These are phyloP conservation scores for Galerucella pusilla DNA, from an alignment of 2,888 invertebrate species.

Conservation along the genomic window DNA sequence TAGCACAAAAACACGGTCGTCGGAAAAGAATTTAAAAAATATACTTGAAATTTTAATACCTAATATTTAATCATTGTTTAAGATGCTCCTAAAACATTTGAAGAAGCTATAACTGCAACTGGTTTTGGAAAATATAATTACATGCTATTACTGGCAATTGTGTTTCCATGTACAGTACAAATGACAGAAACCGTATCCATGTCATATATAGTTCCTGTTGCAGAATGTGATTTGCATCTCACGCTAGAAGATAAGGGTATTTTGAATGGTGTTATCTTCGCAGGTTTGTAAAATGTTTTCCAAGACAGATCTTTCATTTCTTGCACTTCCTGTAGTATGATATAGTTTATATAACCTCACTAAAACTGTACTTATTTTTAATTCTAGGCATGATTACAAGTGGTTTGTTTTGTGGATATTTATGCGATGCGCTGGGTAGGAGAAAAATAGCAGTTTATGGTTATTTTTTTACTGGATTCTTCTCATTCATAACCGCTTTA, in stretches of 20 bases:
- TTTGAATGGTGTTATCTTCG: conserved; percentile 76
- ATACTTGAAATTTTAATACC: no score
- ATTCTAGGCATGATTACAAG: conserved; percentile 78
- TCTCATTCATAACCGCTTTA: conserved; percentile 73
- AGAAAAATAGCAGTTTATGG: conserved; percentile 75
- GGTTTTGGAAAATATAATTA: conserved; percentile 79
- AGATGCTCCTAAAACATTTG: conserved; percentile 36
- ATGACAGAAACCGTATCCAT: conserved; percentile 77
- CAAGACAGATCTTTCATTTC: no score
- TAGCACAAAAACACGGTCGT: no score
- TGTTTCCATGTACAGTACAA: conserved; percentile 74
- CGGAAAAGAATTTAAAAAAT: no score
- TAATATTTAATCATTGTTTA: not conserved
- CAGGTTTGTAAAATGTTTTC: conserved; percentile 66
- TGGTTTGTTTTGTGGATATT: conserved; percentile 79
- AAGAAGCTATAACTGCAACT: conserved; percentile 68
- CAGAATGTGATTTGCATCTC: conserved; percentile 78
- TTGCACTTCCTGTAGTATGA: no score
- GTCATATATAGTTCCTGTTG: conserved; percentile 78
- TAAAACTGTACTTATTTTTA: not conserved
- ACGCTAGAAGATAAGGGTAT: conserved; percentile 77
- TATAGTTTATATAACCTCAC: no score
- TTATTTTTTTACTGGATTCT: conserved; percentile 71
- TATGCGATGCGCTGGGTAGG: conserved; percentile 78
- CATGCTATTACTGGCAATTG: conserved; percentile 67